phyloP scores from a whole-genome alignment of 2,113 vertebrate genomes.

The Sorex araneus region DNA sequence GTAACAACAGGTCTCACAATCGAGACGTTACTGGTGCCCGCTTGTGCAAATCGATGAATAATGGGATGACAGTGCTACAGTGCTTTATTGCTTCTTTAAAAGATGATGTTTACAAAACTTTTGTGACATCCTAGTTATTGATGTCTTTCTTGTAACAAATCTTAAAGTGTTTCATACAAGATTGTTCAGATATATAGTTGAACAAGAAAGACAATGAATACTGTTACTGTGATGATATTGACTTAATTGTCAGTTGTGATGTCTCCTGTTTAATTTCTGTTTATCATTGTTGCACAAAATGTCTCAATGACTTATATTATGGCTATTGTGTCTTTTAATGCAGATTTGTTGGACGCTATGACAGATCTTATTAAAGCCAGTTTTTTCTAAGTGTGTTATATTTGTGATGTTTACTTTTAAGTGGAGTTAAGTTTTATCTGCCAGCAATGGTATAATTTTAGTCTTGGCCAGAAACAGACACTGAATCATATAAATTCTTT shows the following conservation, averaged over 20 bases:
- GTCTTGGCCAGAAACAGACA: constrained; percentile 8
- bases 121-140: constrained; percentile 10
- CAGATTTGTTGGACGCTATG: not conserved
- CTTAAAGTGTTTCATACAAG: constrained; percentile 42
- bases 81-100: constrained; percentile 51
- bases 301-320: constrained; percentile 22
- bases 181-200: constrained; percentile 55
- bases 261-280: constrained; percentile 56
- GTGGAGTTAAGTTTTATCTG: constrained; percentile 34
- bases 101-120: constrained; percentile 58
- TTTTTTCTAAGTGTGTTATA: not conserved
- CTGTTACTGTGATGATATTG: constrained; percentile 68
- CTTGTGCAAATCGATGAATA: too few relatives aligned
- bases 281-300: constrained; percentile 28
- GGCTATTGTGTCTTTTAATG: not conserved
- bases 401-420: not conserved
- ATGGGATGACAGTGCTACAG: too few relatives aligned
- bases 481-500: constrained; percentile 52
- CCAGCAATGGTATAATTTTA: not conserved
- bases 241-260: not conserved
- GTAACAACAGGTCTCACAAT: too few relatives aligned
- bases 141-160: constrained; percentile 33
- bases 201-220: constrained; percentile 79
- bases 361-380: constrained; percentile 16
- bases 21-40: too few relatives aligned